Evolutionary conservation across 2,113 vertebrate genomes (phyloP), one percentile per base, ranked within the genome.

Genomic region (Phrynosoma platyrhinos): DNA sequence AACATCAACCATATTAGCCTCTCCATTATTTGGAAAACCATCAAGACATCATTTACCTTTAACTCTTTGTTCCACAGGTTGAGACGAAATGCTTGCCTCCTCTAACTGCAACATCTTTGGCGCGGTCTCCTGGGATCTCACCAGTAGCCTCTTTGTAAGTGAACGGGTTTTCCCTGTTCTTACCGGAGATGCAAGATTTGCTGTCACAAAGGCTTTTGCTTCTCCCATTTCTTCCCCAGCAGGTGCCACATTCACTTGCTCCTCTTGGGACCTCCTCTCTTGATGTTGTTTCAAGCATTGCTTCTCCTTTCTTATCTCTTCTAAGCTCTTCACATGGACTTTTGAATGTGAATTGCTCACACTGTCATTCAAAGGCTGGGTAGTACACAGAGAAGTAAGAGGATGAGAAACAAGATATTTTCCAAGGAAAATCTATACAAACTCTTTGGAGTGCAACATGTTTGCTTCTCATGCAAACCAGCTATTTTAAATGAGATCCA

Each of bases 271-370:
- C 0, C 87, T 75, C 79, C 90, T 94, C n/a, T 94, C 96, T 68
- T 97, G 97, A 12, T 88, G 96, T 2, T 96, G 96, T 21, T 96
- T 98, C 64, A 97, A 97, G 1, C 97, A 95, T 1, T 92, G 95
- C 47, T 99, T 99, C 93, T 98, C 98, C 85, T 90, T 96, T 95
- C 96, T 95, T 79, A 98, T 97, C 91, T 98, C 98, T 76, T 99
- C 98, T 84, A 98, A 97, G 79, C 96, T 98, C 95, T 98, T 98
- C n/a, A 97, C 97, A 83, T 97, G 97, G 76, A 98, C 91, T 32
- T 91, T 92, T 9, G 92, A 83, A 84, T 85, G 79, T 81, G 89
- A 90, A 82, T 91, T 72, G 42, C 87, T 71, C 14, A 89, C 18
- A 4, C 88, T 89, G 62, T 96, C 93, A 78, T 87, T 87, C 83